Base-by-base conservation (phyloP, 2,888 invertebrate genomes). In the Leucoma salicis region DNA sequence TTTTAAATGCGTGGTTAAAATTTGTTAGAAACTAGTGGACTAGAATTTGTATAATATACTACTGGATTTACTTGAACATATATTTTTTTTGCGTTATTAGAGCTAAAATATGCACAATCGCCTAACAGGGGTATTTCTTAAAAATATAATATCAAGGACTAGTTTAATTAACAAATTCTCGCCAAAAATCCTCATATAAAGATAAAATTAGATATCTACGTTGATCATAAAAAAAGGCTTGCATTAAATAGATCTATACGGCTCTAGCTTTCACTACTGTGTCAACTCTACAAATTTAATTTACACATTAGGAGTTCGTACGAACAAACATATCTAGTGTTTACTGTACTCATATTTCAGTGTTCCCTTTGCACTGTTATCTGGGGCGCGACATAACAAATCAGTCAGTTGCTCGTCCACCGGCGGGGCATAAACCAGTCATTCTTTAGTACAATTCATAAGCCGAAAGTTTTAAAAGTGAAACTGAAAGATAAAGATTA, bases 341-440 rank as follows among this genome's bases (percentile, higher is more conserved):
- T 88, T 79, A 71, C 82, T 63, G 72, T 75, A 78, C 64, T 80
- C 66, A 86, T 87, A 74, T 75, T 74, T 70, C 71, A 74, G 57
- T 49, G 70, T 63, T 78, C 75, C 77, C 82, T 74, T 75, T 72
- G 54, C 66, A 58, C 51, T 65, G 79, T 81, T 82, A 87, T 80
- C 82, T 74, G 70, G 76, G 71, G 63, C 74, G 74, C 54, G 61
- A 58, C 61, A 57, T 59, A 60, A 63, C 61, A 58, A 53, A 64
- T 57, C 65, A 48, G 67, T 63, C 86, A 89, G 87, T 89, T 60
- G 70, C 52, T 56, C 60, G 60, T 57, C 40, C 56, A 70, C 53
- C 74, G 53, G 65, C 66, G 58, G 50, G 57, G 68, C 47, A 80
- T 70, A 66, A 75, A 69, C 78, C n/a, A n/a, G 70, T 53, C 58